Conservation (phyloP, 2,113 vertebrate genomes). For the Zosterops japonicus region DNA sequence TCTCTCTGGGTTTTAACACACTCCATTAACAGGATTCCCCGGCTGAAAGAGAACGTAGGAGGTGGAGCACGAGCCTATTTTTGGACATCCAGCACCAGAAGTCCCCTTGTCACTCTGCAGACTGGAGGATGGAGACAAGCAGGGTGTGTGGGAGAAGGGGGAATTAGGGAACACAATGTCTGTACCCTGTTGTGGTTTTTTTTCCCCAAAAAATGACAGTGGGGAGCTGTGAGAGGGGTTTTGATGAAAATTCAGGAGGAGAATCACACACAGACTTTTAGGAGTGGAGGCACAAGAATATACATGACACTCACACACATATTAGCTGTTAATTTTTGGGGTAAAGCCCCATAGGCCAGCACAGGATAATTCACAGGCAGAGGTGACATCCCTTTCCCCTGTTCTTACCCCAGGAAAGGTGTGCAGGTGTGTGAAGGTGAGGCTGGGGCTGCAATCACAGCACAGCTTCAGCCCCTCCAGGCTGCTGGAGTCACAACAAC, state of each 20-base stretch:
- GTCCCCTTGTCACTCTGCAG: not conserved
- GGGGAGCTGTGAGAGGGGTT: not conserved
- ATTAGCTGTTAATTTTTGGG: not conserved
- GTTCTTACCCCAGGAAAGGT: not conserved
- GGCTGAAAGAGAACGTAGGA: not conserved
- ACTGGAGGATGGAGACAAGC: not conserved
- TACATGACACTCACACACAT: not conserved
- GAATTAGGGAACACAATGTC: not conserved
- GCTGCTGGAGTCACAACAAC: not conserved
- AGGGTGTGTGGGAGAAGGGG: not conserved
- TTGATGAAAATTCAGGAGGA: not conserved
- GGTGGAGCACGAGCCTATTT: conserved; percentile 2
- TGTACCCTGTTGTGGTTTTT: not conserved
- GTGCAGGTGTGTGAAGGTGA: not conserved
- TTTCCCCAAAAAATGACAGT: rapidly evolving
- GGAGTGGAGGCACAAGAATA: not conserved
- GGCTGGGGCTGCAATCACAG: not conserved
- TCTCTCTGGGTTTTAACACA: conserved; percentile 3
- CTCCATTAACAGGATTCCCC: conserved; percentile 43
- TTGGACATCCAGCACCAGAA: not conserved
- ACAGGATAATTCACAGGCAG: not conserved
- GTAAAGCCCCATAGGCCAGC: not conserved
- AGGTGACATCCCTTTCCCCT: not conserved
- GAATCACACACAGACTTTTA: not conserved
- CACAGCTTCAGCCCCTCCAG: not conserved